A percentile compares a stretch with the other conserved stretches of the same genome.
phyloP scores from a whole-genome alignment of 2,888 invertebrate species.

The Dorcus hopei region DNA sequence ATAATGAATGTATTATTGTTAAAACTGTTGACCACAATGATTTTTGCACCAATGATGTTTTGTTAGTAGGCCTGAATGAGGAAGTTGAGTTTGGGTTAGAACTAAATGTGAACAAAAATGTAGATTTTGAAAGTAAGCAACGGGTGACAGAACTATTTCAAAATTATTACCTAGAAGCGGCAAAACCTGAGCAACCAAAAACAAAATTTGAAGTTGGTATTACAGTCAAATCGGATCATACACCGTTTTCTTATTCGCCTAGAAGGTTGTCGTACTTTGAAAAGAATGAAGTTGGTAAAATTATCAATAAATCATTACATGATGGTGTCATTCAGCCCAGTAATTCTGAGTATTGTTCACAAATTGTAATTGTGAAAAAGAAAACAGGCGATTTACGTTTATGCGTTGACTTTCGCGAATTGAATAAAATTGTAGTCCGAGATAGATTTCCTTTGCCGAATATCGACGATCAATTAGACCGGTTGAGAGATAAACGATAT shows the following conservation, averaged over 20 bases:
- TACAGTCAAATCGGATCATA: conserved; percentile 23
- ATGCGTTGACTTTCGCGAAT: conserved; percentile 8
- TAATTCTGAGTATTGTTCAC: conserved; percentile 15
- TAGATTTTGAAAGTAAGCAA: conserved; percentile 15
- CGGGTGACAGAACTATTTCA: conserved; percentile 28
- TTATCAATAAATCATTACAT: conserved; percentile 1
- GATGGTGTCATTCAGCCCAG: conserved; percentile 4
- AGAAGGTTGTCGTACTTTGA: conserved; percentile 34
- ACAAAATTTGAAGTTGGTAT: too few relatives aligned
- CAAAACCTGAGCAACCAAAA: too few relatives aligned
- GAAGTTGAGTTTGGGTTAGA: too few relatives aligned
- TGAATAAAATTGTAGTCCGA: conserved; percentile 17
- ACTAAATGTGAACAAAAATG: neutral
- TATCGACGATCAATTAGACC: conserved; percentile 10
- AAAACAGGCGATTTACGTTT: conserved; percentile 21
- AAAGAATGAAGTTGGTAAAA: conserved; percentile 10
- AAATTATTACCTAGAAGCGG: conserved; percentile 26
- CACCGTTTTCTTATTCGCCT: conserved; percentile 33
- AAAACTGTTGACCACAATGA: too few relatives aligned
- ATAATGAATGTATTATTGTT: too few relatives aligned
- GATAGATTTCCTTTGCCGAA: conserved; percentile 34
- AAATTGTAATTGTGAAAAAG: conserved; percentile 28
- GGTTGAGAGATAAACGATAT: conserved; percentile 27
- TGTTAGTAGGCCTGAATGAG: too few relatives aligned
- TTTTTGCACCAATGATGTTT: too few relatives aligned